Evolutionary conservation across 2,113 vertebrate species (phyloP), one percentile per base, ranked within the genome.

Genomic region (Lates calcarifer): DNA sequence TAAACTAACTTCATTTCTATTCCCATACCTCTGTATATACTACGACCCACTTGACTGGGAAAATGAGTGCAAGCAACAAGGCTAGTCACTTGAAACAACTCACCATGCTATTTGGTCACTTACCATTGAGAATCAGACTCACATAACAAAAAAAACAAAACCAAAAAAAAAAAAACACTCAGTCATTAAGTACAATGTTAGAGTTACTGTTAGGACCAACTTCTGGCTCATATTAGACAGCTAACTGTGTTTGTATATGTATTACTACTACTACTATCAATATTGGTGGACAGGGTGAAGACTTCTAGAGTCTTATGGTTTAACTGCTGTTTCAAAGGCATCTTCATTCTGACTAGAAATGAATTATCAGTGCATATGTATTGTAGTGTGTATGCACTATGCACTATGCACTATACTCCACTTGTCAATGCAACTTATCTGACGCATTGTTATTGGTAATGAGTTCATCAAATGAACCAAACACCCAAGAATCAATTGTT

Each of bases 41-140:
- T 17, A 4, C 15, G 58, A 22, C 17, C 15, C 31, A 63, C 58
- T 70, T 82, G 58, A 82, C 53, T 49, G 24, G 20, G 53, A 17
- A 63, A 61, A 78, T 18, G 20, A 81, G 37, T 33, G 43, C 22
- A 43, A 56, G 61, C 57, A 70, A 70, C 67, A 41, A 55, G 49
- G 78, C 56, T 58, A 74, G 84, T 82, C 81, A 86, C 81, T 83
- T 79, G 24, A 84, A 81, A 68, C 29, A 60, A 17, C 49, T 69
- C 69, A 57, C 39, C 17, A 28, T 66, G 64, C 41, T 56, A 55
- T 75, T 70, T 31, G 69, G 33, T 78, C 60, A 64, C 66, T 72
- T 79, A 5, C n/a, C 28, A 51, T 26, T 49, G 22, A 60, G 58
- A 72, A 70, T 2, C 6, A 56, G 53, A 31, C 8, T 61, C 10